These are phyloP conservation scores for Drosophila mimetica DNA, from an alignment of 2,888 invertebrate species.

Conservation along the genomic window DNA sequence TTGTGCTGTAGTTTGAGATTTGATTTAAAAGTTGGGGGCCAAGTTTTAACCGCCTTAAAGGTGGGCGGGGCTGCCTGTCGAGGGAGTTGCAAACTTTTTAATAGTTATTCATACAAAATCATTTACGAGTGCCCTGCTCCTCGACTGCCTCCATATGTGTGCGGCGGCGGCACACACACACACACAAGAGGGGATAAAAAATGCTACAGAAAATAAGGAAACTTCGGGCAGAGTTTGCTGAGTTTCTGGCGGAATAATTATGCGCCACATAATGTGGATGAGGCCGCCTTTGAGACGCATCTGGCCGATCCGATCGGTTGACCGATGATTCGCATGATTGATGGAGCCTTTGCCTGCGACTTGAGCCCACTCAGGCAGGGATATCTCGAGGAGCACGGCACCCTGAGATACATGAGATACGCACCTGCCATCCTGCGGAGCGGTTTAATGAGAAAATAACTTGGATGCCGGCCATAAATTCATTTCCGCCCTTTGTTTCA, in stretches of 20 bases:
- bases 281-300: conserved; percentile 9
- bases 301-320: conserved; percentile 19
- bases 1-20: conserved; percentile 35
- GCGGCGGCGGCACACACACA: background rate
- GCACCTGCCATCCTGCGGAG: conserved; percentile 6
- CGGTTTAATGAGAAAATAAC: conserved; percentile 52
- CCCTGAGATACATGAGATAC: background rate
- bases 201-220: conserved; percentile 17
- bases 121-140: conserved; percentile 60
- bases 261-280: background rate
- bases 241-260: conserved; percentile 17
- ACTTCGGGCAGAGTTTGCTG: conserved; percentile 7
- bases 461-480: conserved; percentile 69
- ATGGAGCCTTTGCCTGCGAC: background rate
- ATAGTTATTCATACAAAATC: conserved; percentile 73
- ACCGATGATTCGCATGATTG: conserved; percentile 20
- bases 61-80: conserved; percentile 13
- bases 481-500: conserved; percentile 54
- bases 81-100: conserved; percentile 65
- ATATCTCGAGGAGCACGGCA: no score
- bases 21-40: conserved; percentile 44
- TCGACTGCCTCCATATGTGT: background rate
- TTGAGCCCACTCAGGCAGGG: background rate
- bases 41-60: conserved; percentile 14
- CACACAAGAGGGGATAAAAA: background rate